Base-by-base conservation (phyloP, 35 echinoderm and acorn worm species). In the Heliocidaris tuberculata region DNA sequence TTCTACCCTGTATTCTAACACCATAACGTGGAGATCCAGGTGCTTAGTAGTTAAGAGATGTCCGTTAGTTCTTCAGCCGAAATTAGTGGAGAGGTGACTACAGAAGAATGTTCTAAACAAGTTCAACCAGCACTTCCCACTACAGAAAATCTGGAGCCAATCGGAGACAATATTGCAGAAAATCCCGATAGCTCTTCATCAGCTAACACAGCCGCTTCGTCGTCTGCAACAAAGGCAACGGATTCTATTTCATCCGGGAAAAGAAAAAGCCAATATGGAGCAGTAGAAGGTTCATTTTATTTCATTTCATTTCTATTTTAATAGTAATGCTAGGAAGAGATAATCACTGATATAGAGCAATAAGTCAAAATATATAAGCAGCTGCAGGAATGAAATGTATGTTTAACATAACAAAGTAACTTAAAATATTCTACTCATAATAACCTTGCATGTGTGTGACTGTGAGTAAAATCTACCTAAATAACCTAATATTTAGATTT, bases 81-180 rank as follows among this genome's bases (percentile, higher is more conserved):
- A 78, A n/a, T 78, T 78, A 78, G 65, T 78, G 65, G 65, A 78
- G 65, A 78, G 65, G 65, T 78, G 65, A 78, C 19, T 70, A 71
- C 16, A 71, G 65, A 78, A 78, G 21, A 78, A 78, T 78, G 65
- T 78, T 24, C 65, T 78, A 19, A n/a, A 7, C 65, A 78, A 78
- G 27, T 27, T 78, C 65, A n/a, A n/a, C 65, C 19, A 5, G 27
- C 65, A 21, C 65, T 78, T 8, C 19, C n/a, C 65, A n/a, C 65
- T 78, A 19, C 65, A 78, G 65, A 78, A 78, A 70, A 6, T 70
- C 21, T n/a, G 19, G 65, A 78, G 65, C 65, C 65, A 78, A 27
- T 8, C 21, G 65, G 3, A 0, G 65, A 78, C 65, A 78, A 78
- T 7, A 78, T 78, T 78, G 65, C 65, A 78, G 24, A 78, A 78